A percentile compares a stretch with the other conserved stretches of the same genome.
These are phyloP conservation scores for Anguilla rostrata DNA, from an alignment of 2,113 vertebrate species.

Conservation along the genomic window DNA sequence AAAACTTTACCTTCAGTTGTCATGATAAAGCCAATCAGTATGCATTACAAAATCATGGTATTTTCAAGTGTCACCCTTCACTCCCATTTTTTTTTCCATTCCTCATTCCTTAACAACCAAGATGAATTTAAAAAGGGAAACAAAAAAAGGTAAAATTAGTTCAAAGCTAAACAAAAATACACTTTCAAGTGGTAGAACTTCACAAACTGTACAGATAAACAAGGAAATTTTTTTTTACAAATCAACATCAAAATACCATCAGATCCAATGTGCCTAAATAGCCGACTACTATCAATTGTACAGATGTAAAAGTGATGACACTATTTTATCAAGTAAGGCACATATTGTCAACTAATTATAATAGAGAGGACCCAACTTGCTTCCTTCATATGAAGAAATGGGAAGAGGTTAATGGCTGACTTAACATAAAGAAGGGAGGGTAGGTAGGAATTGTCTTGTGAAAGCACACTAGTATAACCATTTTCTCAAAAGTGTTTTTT, in stretches of 20 bases:
- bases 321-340: slow-evolving; percentile 82
- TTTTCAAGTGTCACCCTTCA: slow-evolving; percentile 22
- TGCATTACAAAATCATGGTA: slow-evolving; percentile 10
- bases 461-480: slow-evolving; percentile 64
- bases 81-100: slow-evolving; percentile 5
- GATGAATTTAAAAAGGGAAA: slow-evolving; percentile 25
- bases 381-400: slow-evolving; percentile 61
- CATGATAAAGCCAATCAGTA: slow-evolving; percentile 20
- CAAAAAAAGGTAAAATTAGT: slow-evolving; percentile 14
- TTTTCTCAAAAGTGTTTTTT: slow-evolving; percentile 49
- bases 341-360: slow-evolving; percentile 75
- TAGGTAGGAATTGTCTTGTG: slow-evolving; percentile 32
- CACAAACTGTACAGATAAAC: slow-evolving; percentile 39
- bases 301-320: slow-evolving; percentile 75
- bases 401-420: slow-evolving; percentile 70
- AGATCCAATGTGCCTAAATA: slow-evolving; percentile 59
- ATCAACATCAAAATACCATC: slow-evolving; percentile 67
- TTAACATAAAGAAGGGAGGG: slow-evolving; percentile 61
- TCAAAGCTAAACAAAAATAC: slow-evolving; percentile 22
- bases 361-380: slow-evolving; percentile 65
- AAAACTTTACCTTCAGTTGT: slow-evolving; percentile 24
- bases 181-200: slow-evolving; percentile 34
- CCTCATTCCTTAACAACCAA: slow-evolving; percentile 20
- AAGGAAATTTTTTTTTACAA: slow-evolving; percentile 67
- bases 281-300: slow-evolving; percentile 60